Percentiles rank a stretch among this genome's conserved stretches.
Evolutionary conservation across 2,797 vertebrate genomes (phyloP).

Genomic region (Microcaecilia unicolor): DNA sequence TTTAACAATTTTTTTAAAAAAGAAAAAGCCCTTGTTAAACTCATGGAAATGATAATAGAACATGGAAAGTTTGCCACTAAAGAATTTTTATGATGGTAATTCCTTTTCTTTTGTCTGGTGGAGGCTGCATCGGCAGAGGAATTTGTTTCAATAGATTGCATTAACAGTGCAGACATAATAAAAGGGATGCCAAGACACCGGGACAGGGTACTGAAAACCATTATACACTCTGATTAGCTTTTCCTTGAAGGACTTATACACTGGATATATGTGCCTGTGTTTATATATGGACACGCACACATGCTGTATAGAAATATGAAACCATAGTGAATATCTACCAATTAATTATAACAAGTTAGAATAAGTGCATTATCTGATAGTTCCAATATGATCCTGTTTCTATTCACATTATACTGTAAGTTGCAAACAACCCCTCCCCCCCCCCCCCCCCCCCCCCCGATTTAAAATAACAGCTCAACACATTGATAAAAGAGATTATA

Average conservation of each 20-base stretch:
- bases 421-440: no score
- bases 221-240: conserved; percentile 14
- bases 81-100: conserved; percentile 34
- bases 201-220: conserved; percentile 22
- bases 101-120: conserved; percentile 22
- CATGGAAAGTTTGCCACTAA: conserved; percentile 26
- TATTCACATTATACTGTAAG: no score
- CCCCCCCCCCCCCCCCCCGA: no score
- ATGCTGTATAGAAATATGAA: conserved; percentile 17
- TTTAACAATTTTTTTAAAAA: conserved; percentile 18
- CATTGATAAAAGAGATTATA: no score
- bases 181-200: conserved; percentile 40
- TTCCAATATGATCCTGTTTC: conserved; percentile 15
- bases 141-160: conserved; percentile 39
- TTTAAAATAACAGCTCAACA: no score
- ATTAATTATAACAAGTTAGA: conserved; percentile 16
- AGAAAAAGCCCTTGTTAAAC: conserved; percentile 22
- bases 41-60: conserved; percentile 26
- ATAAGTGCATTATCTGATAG: conserved; percentile 1
- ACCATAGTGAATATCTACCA: conserved; percentile 11
- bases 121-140: conserved; percentile 37
- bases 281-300: no score
- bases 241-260: conserved; percentile 2
- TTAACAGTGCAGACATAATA: conserved; percentile 42
- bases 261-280: no score